Base-by-base conservation (phyloP, 2,113 vertebrate species). In the Saimiri boliviensis region DNA sequence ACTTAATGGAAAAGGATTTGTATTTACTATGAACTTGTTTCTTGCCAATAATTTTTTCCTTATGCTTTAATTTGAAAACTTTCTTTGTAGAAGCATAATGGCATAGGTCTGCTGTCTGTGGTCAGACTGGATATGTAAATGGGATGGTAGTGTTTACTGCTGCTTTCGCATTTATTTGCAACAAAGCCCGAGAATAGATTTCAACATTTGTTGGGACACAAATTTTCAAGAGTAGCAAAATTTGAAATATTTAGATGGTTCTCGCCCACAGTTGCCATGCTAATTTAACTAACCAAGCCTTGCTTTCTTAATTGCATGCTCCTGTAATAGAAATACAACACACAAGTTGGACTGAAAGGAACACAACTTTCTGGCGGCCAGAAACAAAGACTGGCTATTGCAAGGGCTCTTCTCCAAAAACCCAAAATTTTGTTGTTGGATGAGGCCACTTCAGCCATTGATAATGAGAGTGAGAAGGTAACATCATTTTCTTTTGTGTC, bases 391-490 rank as follows among this genome's bases (percentile, higher is more conserved):
- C 63, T 98, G 54, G 98, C 98, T 76, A 98, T 98, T 71, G 97
- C 98, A 80, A 97, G 97, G 87, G 98, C 98, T 87, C 98, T 98
- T 81, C 94, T 98, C 60, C 91, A 92, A 49, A 96, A 98, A 86
- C 97, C 97, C 54, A 98, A 98, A 93, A 95, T 98, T 89, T 96
- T 98, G 63, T 81, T 98, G 76, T 92, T 98, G 89, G 98, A 98
- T 87, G 98, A 98, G 35, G 97, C 97, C 94, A 98, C 98, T 52
- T 98, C 98, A 32, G 97, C 98, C 58, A 95, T 98, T 49, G 97
- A 98, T 54, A 98, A 97, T 37, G 97, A 98, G 49, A 98, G 92
- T 82, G 97, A 97, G 97, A 97, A 98, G 98, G 98, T 98, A 97
- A 97, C 16, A 54, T 76, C 47, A 37, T 90, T 74, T 91, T 95